Evolutionary conservation across 1,140 invertebrate species (phyloP), one percentile per base, ranked within the genome.

Genomic region (Micrasema longulum): DNA sequence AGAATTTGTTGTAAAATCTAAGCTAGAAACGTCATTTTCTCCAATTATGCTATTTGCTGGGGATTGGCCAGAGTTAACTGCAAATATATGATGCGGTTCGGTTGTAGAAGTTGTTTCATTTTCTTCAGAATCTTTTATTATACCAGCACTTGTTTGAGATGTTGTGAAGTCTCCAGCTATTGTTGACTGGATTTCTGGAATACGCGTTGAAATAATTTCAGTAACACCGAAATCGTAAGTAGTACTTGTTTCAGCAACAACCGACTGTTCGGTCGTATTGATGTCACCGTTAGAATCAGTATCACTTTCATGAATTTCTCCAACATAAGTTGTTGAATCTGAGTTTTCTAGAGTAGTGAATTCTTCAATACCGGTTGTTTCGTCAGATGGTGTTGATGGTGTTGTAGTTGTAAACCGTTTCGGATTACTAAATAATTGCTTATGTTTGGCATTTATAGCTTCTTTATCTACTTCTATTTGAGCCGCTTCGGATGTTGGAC

Each of bases 21-120:
- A 69, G 22, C 52, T 63, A 0, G 72, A 60, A 53, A 68, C 10
- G 11, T 69, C 69, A 23, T 62, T 66, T 31, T 69, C 64, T 64
- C 72, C 70, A 6, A 35, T 55, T 10, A 35, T 63, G 16, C 72
- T 69, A 26, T 23, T 53, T 16, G 47, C 38, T 23, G 68, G 52
- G 36, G 31, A 50, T 55, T 68, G 31, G 10, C 45, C 68, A 20
- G 77, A 77, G 26, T 80, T 76, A 64, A 85, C 78, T 1, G 85
- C 84, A 74, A 87, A 87, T 18, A 87, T 78, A 63, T 87, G 85
- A 71, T 85, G 78, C 16, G 48, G 64, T n/a, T 87, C 76, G 1
- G 85, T 86, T 11, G 85, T 86, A 38, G 82, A 78, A 9, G 41
- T 48, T 23, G 64, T 80, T 47, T 80, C 76, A 77, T 77, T 76